Percentiles rank a stretch among this genome's conserved stretches.
Evolutionary conservation across 2,797 vertebrate species (phyloP).

Genomic region (Gorsachius magnificus): DNA sequence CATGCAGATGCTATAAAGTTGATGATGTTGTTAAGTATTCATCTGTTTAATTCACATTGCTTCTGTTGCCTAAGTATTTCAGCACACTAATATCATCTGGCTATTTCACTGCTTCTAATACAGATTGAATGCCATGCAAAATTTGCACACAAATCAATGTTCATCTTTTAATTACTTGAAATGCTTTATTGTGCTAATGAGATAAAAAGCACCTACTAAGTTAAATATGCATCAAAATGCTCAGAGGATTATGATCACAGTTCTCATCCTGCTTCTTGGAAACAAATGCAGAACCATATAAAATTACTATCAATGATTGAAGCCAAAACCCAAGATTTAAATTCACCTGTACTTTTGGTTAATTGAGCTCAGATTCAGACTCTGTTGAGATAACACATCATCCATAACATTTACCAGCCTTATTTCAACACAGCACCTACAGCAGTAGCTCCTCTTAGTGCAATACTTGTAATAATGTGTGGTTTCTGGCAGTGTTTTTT

Average conservation of each 20-base stretch:
- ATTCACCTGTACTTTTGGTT: neutral
- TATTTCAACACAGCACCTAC: neutral
- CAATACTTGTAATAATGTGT: neutral
- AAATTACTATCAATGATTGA: neutral
- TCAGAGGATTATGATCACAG: neutral
- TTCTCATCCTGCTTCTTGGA: neutral
- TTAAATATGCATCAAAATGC: neutral
- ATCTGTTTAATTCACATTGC: conserved; percentile 1
- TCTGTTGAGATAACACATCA: neutral
- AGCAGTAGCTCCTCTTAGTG: neutral
- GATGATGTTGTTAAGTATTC: conserved; percentile 3
- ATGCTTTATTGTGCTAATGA: neutral
- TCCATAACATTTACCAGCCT: neutral
- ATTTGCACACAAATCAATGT: neutral
- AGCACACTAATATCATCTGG: neutral
- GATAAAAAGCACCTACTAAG: neutral
- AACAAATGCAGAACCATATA: neutral
- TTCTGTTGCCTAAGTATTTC: neutral
- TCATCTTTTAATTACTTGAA: neutral
- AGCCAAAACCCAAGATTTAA: neutral
- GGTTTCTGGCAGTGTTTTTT: neutral
- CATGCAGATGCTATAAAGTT: neutral
- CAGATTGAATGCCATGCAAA: neutral
- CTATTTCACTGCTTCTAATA: neutral
- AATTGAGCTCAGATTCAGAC: neutral